A percentile compares a stretch with the other conserved stretches of the same genome.
Evolutionary conservation across 2,797 vertebrate species (phyloP).

Genomic region (Merluccius polli): DNA sequence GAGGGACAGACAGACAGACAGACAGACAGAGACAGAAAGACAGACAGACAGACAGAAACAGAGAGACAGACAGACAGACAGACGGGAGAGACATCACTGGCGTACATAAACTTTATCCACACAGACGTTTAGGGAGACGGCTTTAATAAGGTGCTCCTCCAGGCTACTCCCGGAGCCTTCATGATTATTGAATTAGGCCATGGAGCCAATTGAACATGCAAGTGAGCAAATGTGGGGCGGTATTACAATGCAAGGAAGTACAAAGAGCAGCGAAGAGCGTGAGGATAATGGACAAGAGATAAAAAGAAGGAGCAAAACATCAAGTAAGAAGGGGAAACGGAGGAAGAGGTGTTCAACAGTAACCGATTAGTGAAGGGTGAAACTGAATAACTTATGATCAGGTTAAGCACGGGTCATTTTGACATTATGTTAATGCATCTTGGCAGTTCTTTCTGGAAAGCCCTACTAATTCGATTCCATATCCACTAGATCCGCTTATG

Average conservation of each 20-base stretch:
- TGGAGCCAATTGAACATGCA: conserved; percentile 63
- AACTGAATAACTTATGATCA: background rate
- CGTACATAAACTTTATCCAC: conserved; percentile 52
- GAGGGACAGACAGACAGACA: too few relatives aligned
- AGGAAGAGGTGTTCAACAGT: background rate
- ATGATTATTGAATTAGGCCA: conserved; percentile 69
- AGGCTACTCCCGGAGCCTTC: conserved; percentile 59
- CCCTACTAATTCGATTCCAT: background rate
- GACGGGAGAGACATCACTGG: conserved; percentile 23
- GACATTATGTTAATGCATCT: background rate
- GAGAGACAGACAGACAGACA: conserved; percentile 18
- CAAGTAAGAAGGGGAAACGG: conserved; percentile 19
- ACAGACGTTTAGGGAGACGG: conserved; percentile 48
- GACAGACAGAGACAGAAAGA: too few relatives aligned
- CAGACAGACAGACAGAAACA: too few relatives aligned
- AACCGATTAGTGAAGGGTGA: background rate
- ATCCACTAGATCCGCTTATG: background rate
- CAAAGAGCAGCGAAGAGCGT: background rate
- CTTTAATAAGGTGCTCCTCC: conserved; percentile 60
- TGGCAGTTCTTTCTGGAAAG: background rate
- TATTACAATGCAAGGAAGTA: background rate
- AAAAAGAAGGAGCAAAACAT: background rate
- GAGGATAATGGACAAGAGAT: background rate
- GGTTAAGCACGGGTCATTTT: background rate
- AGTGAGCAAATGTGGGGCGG: conserved; percentile 30